Evolutionary conservation across 92 coral and sea anemone genomes (phyloP).

Genomic region (Umimayanthus kanabou): DNA sequence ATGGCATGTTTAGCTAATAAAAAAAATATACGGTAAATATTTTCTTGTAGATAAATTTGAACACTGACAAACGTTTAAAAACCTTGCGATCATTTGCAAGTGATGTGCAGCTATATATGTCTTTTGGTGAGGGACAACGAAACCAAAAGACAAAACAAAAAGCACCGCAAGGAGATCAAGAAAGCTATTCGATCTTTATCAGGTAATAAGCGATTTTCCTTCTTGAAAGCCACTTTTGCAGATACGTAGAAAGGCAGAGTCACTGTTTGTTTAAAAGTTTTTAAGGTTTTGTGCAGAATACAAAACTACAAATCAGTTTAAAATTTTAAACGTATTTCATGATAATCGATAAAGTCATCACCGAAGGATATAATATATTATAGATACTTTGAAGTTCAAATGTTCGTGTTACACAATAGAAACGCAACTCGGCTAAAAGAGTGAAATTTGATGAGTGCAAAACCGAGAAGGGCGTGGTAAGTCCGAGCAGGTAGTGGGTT

Average conservation of each 20-base stretch:
- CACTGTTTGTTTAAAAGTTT: background rate
- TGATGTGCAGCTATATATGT: too few relatives aligned
- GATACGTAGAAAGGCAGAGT: background rate
- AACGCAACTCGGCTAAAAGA: too few relatives aligned
- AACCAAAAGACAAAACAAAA: background rate
- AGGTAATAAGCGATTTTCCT: too few relatives aligned
- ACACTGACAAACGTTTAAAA: too few relatives aligned
- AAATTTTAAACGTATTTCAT: too few relatives aligned
- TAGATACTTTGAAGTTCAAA: background rate
- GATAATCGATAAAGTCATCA: background rate
- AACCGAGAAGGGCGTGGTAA: background rate
- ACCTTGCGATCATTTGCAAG: too few relatives aligned
- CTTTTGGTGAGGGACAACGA: background rate
- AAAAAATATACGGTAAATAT: background rate
- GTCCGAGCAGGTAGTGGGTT: background rate
- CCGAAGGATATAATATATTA: background rate
- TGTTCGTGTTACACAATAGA: background rate
- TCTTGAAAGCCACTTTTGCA: background rate
- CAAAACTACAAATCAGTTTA: background rate
- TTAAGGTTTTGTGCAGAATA: background rate
- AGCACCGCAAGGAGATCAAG: background rate
- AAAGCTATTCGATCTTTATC: background rate
- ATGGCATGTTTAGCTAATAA: too few relatives aligned
- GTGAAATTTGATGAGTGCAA: background rate
- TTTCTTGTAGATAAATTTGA: background rate